Base-by-base conservation (phyloP, 1,140 invertebrate species). In the Bombus consobrinus region DNA sequence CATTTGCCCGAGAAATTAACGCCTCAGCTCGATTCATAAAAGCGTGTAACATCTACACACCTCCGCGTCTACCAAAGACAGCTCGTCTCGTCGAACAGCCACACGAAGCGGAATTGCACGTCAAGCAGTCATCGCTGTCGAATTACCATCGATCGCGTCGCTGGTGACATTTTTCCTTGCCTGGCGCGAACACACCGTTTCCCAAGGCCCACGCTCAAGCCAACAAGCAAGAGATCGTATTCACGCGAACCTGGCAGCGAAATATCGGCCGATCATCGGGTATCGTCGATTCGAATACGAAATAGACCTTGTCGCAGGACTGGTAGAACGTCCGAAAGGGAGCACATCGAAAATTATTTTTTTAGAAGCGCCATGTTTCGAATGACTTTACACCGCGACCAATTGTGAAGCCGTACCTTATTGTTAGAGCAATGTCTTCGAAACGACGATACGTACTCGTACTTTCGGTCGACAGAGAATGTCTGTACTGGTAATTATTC, bases 51-150 rank as follows among this genome's bases (percentile, higher is more conserved):
- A 28, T 41, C 37, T 28, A 22, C 15, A 6, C 74, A 6, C 25
- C 57, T 53, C 25, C 32, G 12, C 6, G 32, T 34, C 41, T 34
- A 41, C n/a, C 6, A 6, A 25, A 22, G n/a, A 4, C 74, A 37
- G 6, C 25, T n/a, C 53, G 75, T n/a, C 12, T 39, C 37, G 43
- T 13, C 47, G 3, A 28, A 15, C 72, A 25, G 2, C 18, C 22
- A 34, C 12, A 6, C 9, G 37, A n/a, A 77, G 18, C 37, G 57
- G 22, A 59, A 39, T 37, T n/a, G 8, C n/a, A 6, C 47, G 47
- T 59, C 59, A 87, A 89, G 88, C 90, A 90, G 89, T 90, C 90
- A 66, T 81, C 62, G 82, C 83, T 90, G 83, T 72, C 80, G 64
- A 87, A 84, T 83, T 81, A 69, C 66, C 66, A 68, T 78, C 76